A percentile compares a stretch with the other conserved stretches of the same genome.
Evolutionary conservation across 2,888 invertebrate species (phyloP).

Genomic region (Xiphydria camelus): DNA sequence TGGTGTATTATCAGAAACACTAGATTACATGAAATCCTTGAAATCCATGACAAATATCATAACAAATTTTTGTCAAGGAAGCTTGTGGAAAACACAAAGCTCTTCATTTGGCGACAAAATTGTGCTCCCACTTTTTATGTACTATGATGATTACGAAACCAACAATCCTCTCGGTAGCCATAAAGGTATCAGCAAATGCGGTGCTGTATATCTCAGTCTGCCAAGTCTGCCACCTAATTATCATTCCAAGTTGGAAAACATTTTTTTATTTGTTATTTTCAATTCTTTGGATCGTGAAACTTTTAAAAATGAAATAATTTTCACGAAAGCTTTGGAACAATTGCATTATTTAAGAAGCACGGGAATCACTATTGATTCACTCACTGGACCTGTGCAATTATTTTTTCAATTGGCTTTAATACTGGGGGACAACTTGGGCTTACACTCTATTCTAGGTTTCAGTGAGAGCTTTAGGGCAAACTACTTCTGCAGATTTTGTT

Average conservation of each 20-base stretch:
- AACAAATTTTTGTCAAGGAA: constrained; percentile 21
- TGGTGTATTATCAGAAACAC: constrained; percentile 19
- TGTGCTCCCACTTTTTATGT: constrained; percentile 25
- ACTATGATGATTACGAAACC: constrained; percentile 28
- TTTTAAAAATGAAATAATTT: constrained; percentile 21
- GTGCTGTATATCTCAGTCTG: constrained; percentile 22
- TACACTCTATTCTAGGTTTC: constrained; percentile 24
- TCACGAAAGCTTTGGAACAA: constrained; percentile 23
- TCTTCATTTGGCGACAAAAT: constrained; percentile 12
- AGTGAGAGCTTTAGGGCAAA: constrained; percentile 21
- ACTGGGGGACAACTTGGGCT: constrained; percentile 25
- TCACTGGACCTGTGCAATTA: constrained; percentile 4
- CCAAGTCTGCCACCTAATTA: constrained; percentile 22
- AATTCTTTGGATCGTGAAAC: constrained; percentile 23
- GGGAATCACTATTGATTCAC: constrained; percentile 16
- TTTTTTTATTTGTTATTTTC: constrained; percentile 26
- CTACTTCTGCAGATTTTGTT: constrained; percentile 26
- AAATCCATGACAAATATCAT: constrained; percentile 11
- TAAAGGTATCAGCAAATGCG: constrained; percentile 27
- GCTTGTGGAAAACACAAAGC: constrained; percentile 16
- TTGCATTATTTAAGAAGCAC: constrained; percentile 17
- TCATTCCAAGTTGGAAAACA: constrained; percentile 25
- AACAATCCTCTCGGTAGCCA: constrained; percentile 30
- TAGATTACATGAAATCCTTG: constrained; percentile 17
- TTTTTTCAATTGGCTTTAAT: constrained; percentile 22